These are phyloP conservation scores for Euplagia quadripunctaria DNA, from an alignment of 2,888 invertebrate genomes.

Conservation along the genomic window DNA sequence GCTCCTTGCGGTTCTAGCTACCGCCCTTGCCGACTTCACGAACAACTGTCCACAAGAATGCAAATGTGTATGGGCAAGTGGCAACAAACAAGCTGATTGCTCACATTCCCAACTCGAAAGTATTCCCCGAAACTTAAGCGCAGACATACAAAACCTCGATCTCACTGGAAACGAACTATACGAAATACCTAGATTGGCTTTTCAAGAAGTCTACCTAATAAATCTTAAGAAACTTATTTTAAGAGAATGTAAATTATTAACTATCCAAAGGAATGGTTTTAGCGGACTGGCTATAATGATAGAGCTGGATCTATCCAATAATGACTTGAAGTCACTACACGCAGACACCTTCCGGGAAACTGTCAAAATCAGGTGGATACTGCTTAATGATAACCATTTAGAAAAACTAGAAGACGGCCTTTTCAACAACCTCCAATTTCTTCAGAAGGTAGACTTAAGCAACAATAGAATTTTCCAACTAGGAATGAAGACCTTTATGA, in stretches of 20 bases:
- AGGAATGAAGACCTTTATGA: slow-evolving; percentile 90
- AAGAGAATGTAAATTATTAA: slow-evolving; percentile 91
- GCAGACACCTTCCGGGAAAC: slow-evolving; percentile 91
- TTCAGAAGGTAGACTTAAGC: slow-evolving; percentile 92
- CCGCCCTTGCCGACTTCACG: slow-evolving; percentile 83
- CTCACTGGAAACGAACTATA: slow-evolving; percentile 90
- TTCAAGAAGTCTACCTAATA: slow-evolving; percentile 90
- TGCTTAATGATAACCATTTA: slow-evolving; percentile 92
- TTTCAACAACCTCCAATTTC: slow-evolving; percentile 91
- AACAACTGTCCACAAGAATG: slow-evolving; percentile 90
- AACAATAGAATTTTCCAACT: slow-evolving; percentile 91
- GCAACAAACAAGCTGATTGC: slow-evolving; percentile 95
- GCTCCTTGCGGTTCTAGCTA: slow-evolving; percentile 63
- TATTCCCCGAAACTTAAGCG: slow-evolving; percentile 91
- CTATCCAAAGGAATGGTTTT: slow-evolving; percentile 92
- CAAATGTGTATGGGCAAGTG: slow-evolving; percentile 94
- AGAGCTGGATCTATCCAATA: slow-evolving; percentile 93
- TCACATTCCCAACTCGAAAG: slow-evolving; percentile 88
- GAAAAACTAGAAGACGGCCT: slow-evolving; percentile 91
- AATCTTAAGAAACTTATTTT: slow-evolving; percentile 94
- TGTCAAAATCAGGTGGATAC: slow-evolving; percentile 90
- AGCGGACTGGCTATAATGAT: slow-evolving; percentile 92
- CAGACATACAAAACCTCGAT: slow-evolving; percentile 91
- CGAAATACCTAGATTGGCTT: slow-evolving; percentile 90
- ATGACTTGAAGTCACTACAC: slow-evolving; percentile 89